Conservation (phyloP, 2,113 vertebrate genomes). For the Ameiurus melas region DNA sequence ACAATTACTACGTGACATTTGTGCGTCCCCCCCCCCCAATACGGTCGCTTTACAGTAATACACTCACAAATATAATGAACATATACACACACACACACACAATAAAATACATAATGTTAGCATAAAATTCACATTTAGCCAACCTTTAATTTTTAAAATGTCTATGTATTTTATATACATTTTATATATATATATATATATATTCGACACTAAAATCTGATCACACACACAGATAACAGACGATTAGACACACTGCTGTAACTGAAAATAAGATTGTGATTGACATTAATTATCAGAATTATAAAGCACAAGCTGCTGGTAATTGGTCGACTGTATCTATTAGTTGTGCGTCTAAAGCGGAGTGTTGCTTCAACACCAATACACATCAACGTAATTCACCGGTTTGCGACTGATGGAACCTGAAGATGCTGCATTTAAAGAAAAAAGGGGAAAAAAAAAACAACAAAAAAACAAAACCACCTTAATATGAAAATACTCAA, state of each 20-base stretch:
- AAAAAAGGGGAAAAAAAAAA: too few species aligned
- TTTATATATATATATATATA: not conserved
- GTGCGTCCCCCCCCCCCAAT: not conserved
- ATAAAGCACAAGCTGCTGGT: constrained; percentile 88
- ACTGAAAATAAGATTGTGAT: not conserved
- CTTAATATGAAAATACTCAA: not conserved
- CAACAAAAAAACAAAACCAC: not conserved
- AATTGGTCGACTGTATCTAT: constrained; percentile 68
- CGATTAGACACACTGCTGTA: not conserved
- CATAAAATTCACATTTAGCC: not conserved
- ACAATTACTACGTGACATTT: not conserved
- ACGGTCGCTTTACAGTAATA: not conserved
- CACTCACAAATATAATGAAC: not conserved
- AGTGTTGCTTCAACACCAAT: constrained; percentile 63
- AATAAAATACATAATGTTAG: not conserved
- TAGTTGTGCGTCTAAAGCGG: constrained; percentile 83
- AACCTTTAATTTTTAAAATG: not conserved
- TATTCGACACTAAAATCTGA: not conserved
- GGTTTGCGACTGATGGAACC: not conserved
- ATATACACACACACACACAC: not conserved
- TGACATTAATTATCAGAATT: constrained; percentile 64
- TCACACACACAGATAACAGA: not conserved
- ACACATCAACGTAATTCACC: not conserved
- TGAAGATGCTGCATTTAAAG: not conserved
- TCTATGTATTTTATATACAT: not conserved